Conservation (phyloP, 2,797 vertebrate species). For the Gallinago stenura region DNA sequence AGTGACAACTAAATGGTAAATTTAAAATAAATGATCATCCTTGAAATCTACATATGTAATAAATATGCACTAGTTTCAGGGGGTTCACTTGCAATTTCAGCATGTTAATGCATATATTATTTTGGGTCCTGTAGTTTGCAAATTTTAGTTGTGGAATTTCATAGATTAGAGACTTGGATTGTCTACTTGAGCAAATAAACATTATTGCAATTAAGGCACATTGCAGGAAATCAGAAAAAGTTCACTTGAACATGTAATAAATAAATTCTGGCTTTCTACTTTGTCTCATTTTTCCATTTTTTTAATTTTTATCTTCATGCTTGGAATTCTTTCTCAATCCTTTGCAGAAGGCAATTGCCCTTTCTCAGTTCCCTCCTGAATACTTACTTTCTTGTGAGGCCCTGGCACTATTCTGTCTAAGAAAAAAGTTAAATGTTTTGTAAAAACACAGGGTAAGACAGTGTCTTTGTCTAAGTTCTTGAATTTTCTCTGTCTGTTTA, state of each 20-base stretch:
- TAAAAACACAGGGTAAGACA: background rate
- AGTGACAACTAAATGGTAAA: background rate
- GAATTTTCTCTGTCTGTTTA: background rate
- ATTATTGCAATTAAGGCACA: background rate
- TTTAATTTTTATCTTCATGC: constrained; percentile 6
- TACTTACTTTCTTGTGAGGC: background rate
- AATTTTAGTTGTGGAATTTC: background rate
- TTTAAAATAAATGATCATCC: background rate
- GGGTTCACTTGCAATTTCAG: background rate
- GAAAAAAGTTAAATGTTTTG: background rate
- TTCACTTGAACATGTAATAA: background rate
- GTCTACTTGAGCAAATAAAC: background rate
- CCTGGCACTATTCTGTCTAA: background rate
- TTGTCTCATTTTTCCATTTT: background rate
- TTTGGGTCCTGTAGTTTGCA: background rate
- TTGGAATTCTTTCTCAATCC: constrained; percentile 11
- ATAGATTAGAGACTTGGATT: background rate
- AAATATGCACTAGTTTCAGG: background rate
- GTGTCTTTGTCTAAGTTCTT: background rate
- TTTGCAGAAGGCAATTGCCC: background rate
- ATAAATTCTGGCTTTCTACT: background rate
- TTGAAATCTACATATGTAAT: rapidly evolving
- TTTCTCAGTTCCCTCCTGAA: background rate
- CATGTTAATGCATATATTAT: background rate
- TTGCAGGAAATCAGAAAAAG: background rate